phyloP scores from a whole-genome alignment of 2,113 vertebrate genomes.

The Lepisosteus oculatus region DNA sequence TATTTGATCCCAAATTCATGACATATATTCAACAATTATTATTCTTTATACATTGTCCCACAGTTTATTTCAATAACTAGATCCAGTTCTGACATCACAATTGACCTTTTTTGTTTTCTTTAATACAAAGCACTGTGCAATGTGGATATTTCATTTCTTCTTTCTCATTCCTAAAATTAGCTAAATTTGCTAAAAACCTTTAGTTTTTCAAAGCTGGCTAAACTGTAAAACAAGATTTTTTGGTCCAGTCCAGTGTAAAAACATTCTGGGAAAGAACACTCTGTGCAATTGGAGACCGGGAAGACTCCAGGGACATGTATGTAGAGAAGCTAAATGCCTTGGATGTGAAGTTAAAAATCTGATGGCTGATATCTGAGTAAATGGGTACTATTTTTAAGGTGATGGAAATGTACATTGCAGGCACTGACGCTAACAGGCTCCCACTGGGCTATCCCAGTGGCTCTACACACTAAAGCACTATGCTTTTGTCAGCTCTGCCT shows the following conservation, averaged over 20 bases:
- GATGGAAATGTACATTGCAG: slow-evolving; percentile 50
- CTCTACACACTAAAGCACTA: slow-evolving; percentile 52
- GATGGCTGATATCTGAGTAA: slow-evolving; percentile 57
- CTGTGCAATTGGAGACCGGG: not conserved
- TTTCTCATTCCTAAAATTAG: too few species aligned
- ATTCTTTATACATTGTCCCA: too few species aligned
- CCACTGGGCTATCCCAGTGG: slow-evolving; percentile 28
- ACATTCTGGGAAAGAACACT: not conserved
- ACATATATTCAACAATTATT: too few species aligned
- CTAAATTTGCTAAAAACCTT: not conserved
- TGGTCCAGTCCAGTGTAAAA: not conserved
- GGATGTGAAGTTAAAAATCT: slow-evolving; percentile 50
- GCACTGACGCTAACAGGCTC: slow-evolving; percentile 39
- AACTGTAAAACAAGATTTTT: not conserved
- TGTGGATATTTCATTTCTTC: too few species aligned
- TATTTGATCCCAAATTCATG: too few species aligned
- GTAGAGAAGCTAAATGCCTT: slow-evolving; percentile 51
- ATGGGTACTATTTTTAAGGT: slow-evolving; percentile 55
- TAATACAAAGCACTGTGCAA: too few species aligned
- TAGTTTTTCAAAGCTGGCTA: not conserved
- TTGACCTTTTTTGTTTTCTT: too few species aligned
- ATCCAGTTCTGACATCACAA: too few species aligned
- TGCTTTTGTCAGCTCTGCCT: slow-evolving; percentile 22
- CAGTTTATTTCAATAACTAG: too few species aligned
- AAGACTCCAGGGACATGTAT: slow-evolving; percentile 46